Conservation (phyloP, 2,888 invertebrate genomes). For the Temnothorax ravouxi region DNA sequence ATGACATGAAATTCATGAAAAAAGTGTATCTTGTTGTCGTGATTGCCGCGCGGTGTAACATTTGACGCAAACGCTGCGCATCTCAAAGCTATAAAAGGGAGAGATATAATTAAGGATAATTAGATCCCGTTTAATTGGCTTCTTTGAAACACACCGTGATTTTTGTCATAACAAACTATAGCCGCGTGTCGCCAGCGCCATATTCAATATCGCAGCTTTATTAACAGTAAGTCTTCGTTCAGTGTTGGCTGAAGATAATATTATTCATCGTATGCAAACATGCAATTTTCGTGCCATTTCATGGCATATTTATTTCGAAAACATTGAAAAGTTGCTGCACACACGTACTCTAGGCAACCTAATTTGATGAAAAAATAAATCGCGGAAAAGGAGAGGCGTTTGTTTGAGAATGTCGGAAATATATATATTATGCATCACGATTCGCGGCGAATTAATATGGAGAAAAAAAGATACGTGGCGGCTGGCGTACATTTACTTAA, state of each 20-base stretch:
- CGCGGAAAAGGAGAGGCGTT: not conserved
- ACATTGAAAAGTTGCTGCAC: slow-evolving; percentile 9
- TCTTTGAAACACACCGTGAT: slow-evolving; percentile 55
- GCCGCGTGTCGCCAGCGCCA: not conserved
- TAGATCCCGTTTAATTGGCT: slow-evolving; percentile 64
- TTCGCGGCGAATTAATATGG: not conserved
- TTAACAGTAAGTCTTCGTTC: slow-evolving; percentile 13
- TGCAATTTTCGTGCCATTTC: not conserved
- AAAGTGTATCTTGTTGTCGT: slow-evolving; percentile 35
- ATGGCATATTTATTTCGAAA: slow-evolving; percentile 16
- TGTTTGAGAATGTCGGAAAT: not conserved
- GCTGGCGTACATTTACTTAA: not conserved
- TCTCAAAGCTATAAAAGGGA: slow-evolving; percentile 54
- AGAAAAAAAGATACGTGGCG: not conserved
- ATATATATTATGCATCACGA: not conserved
- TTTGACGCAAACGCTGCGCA: slow-evolving; percentile 37
- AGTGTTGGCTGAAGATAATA: not conserved
- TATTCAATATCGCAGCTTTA: slow-evolving; percentile 33
- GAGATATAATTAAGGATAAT: slow-evolving; percentile 68
- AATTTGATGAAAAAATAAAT: slow-evolving; percentile 42
- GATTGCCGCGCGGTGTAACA: slow-evolving; percentile 9
- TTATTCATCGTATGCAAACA: not conserved
- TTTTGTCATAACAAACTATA: slow-evolving; percentile 27
- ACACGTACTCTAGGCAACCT: not conserved
- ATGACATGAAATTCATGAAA: slow-evolving; percentile 30